phyloP scores from a whole-genome alignment of 2,888 invertebrate genomes.

The Encarsia formosa region DNA sequence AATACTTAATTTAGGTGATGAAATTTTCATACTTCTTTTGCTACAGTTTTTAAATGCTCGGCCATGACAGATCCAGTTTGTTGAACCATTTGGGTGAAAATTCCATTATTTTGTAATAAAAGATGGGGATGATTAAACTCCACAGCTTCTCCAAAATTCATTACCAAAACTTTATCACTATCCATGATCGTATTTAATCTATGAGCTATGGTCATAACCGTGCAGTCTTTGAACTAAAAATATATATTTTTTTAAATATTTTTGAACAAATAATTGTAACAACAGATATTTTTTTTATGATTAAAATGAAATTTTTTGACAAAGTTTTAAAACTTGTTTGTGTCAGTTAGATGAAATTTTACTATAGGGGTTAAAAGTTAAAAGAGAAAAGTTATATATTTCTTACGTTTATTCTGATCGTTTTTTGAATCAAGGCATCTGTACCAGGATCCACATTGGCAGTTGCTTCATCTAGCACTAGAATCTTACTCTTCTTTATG shows the following conservation, averaged over 20 bases:
- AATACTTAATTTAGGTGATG: too few relatives aligned
- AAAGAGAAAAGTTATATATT: too few relatives aligned
- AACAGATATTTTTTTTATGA: background rate
- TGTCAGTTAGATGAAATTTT: background rate
- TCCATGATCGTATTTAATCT: too few relatives aligned
- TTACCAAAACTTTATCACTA: constrained; percentile 83
- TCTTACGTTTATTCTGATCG: constrained; percentile 65
- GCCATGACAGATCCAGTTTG: constrained; percentile 2
- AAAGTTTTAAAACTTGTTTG: background rate
- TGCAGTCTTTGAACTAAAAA: constrained; percentile 62
- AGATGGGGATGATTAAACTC: constrained; percentile 70
- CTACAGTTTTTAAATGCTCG: background rate
- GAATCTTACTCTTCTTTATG: constrained; percentile 70
- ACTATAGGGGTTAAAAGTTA: background rate
- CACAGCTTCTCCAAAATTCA: constrained; percentile 73
- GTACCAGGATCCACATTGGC: constrained; percentile 84
- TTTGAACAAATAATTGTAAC: too few relatives aligned
- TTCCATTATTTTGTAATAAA: constrained; percentile 52
- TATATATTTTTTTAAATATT: too few relatives aligned
- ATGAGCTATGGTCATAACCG: constrained; percentile 88
- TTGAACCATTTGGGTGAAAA: constrained; percentile 7
- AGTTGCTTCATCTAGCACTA: constrained; percentile 88
- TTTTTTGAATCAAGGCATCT: constrained; percentile 78
- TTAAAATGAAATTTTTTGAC: background rate
- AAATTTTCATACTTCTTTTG: constrained; percentile 50